These are phyloP conservation scores for Cinclus mexicanus DNA, from an alignment of 2,113 vertebrate genomes.

Conservation along the genomic window DNA sequence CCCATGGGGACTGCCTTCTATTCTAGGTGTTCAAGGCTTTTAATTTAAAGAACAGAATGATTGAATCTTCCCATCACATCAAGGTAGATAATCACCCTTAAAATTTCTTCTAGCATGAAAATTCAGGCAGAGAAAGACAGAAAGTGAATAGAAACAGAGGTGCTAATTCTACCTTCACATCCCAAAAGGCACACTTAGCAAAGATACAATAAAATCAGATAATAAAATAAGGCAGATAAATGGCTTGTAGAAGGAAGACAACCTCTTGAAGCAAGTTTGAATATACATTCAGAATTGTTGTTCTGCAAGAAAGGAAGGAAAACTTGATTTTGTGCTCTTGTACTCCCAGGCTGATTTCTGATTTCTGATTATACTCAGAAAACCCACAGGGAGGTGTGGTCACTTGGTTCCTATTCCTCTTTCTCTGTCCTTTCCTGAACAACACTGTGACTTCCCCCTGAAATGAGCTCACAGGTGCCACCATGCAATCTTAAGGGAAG, in stretches of 20 bases:
- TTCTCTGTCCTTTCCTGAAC: neutral
- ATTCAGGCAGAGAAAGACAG: neutral
- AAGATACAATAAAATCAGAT: neutral
- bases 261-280: neutral
- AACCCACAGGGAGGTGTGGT: neutral
- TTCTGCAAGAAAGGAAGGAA: neutral
- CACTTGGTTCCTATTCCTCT: neutral
- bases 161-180: neutral
- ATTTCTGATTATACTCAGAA: neutral
- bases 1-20: neutral
- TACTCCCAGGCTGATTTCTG: neutral
- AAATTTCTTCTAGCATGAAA: conserved; percentile 25
- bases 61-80: conserved; percentile 15
- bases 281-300: neutral
- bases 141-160: neutral
- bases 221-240: neutral
- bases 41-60: conserved; percentile 19
- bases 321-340: neutral
- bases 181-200: neutral
- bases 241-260: neutral
- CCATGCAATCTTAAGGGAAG: fast-evolving
- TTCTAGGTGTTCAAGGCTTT: neutral
- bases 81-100: conserved; percentile 29
- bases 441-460: neutral
- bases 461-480: neutral